phyloP scores from a whole-genome alignment of 2,113 vertebrate genomes.

The Camelus bactrianus region DNA sequence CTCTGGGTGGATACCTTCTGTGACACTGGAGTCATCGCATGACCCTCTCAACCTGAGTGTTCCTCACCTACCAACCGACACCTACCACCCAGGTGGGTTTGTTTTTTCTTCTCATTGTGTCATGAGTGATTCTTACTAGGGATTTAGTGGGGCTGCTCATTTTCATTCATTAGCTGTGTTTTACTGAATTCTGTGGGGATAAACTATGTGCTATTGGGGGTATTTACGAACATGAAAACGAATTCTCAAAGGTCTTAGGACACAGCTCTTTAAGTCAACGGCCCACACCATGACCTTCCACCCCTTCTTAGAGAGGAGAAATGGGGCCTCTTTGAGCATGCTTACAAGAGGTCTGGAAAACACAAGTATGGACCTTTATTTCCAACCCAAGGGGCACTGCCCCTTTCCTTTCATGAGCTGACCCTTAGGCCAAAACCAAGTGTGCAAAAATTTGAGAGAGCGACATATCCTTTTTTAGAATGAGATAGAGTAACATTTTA shows the following conservation, averaged over 20 bases:
- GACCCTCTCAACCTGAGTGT: background rate
- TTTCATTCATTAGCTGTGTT: background rate
- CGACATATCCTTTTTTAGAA: background rate
- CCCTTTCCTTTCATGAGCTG: background rate
- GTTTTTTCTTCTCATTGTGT: background rate
- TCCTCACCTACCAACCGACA: accelerated
- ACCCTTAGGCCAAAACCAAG: background rate
- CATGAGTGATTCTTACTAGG: background rate
- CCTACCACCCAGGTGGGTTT: background rate
- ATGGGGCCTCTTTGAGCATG: background rate
- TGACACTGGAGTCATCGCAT: background rate
- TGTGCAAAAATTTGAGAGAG: background rate
- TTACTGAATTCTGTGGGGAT: background rate
- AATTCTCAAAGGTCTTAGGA: background rate
- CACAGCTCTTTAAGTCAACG: background rate
- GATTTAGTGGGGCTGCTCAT: background rate
- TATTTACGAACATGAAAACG: background rate
- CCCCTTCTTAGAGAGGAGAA: background rate
- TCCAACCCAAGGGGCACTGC: background rate
- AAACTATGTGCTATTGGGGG: background rate
- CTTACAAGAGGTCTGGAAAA: background rate
- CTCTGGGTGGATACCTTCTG: background rate
- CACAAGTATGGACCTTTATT: background rate
- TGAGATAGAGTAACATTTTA: background rate
- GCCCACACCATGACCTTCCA: background rate